These are phyloP conservation scores for Pogoniulus pusillus DNA, from an alignment of 2,797 vertebrate genomes.

Conservation along the genomic window DNA sequence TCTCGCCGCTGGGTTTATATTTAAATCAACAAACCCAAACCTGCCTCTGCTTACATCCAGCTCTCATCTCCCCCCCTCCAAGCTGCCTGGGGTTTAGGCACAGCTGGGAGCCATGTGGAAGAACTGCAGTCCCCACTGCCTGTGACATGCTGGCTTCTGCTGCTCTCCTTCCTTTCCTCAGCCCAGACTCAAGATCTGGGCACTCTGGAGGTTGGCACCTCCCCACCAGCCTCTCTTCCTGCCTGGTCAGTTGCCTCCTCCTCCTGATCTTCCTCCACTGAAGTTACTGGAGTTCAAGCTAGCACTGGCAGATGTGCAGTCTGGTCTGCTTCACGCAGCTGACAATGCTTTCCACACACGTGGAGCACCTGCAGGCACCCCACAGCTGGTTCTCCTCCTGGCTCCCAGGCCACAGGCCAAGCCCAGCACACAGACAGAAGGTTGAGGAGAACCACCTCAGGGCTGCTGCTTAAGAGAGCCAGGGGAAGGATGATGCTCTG, in stretches of 20 bases:
- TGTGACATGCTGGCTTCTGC: background rate
- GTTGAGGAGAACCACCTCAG: background rate
- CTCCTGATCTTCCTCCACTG: background rate
- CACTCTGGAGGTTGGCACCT: background rate
- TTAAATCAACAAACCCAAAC: background rate
- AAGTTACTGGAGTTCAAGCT: background rate
- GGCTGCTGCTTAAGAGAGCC: background rate
- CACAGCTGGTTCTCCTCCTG: background rate
- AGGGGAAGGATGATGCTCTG: background rate
- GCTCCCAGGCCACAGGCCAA: background rate
- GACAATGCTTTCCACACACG: background rate
- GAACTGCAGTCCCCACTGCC: background rate
- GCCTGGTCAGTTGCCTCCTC: background rate
- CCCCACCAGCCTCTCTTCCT: background rate
- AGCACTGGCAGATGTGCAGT: fast-evolving
- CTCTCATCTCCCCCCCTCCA: background rate
- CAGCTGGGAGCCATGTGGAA: background rate
- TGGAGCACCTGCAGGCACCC: background rate
- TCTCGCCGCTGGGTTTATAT: background rate
- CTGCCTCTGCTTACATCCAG: background rate
- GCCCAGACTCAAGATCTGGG: fast-evolving
- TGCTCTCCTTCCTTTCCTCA: background rate
- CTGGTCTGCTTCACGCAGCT: background rate
- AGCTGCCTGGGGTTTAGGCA: background rate
- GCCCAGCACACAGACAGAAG: background rate